Conservation (phyloP, 2,797 vertebrate genomes). For the Centroberyx gerrardi region DNA sequence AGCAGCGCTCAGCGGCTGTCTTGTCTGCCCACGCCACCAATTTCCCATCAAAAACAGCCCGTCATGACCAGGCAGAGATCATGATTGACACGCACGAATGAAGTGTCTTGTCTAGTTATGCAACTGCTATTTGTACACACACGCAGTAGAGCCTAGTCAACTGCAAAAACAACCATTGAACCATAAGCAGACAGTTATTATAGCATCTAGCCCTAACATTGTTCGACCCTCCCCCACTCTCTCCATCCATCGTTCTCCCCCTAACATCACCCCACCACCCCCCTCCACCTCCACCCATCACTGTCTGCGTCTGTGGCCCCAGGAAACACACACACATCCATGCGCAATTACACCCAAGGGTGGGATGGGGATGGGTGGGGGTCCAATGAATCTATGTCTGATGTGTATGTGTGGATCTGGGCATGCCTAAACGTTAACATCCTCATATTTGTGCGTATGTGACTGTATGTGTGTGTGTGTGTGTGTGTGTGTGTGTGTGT, state of each 20-base stretch:
- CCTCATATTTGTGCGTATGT: slow-evolving; percentile 19
- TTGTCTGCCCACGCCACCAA: slow-evolving; percentile 14
- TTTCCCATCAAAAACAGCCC: slow-evolving; percentile 34
- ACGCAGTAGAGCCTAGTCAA: slow-evolving; percentile 59
- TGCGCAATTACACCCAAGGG: slow-evolving; percentile 58
- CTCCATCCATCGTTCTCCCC: slow-evolving; percentile 2
- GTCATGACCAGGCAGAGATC: slow-evolving; percentile 14
- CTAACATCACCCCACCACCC: slow-evolving; percentile 10
- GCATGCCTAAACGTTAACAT: slow-evolving; percentile 20
- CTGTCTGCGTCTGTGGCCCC: slow-evolving; percentile 63
- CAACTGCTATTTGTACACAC: slow-evolving; percentile 48
- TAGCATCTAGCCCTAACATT: slow-evolving; percentile 67
- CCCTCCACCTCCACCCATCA: slow-evolving; percentile 34
- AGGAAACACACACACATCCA: slow-evolving; percentile 63
- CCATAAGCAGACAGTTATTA: slow-evolving; percentile 73
- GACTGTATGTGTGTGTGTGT: background rate
- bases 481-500: background rate
- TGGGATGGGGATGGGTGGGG: slow-evolving; percentile 9
- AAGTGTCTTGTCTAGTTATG: slow-evolving; percentile 63
- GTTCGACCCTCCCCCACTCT: slow-evolving; percentile 23
- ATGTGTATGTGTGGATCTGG: slow-evolving; percentile 16
- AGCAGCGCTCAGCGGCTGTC: slow-evolving; percentile 15
- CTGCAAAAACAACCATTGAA: slow-evolving; percentile 64
- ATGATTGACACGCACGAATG: slow-evolving; percentile 54
- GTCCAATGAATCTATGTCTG: slow-evolving; percentile 25